phyloP scores from a whole-genome alignment of 1,140 invertebrate genomes.

The Sipha flava region DNA sequence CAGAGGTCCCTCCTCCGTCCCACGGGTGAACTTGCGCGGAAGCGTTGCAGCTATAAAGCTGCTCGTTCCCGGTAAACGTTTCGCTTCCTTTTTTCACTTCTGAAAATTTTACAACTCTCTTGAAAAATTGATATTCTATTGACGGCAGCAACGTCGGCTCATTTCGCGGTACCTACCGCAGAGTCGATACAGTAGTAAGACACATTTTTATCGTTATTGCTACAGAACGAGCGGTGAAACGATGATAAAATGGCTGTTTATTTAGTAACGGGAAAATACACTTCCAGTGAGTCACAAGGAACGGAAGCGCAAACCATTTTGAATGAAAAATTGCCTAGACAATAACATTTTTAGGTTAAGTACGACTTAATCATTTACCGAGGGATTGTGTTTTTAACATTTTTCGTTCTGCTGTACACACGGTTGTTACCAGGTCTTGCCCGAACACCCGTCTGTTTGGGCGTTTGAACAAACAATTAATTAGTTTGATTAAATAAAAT shows the following conservation, averaged over 20 bases:
- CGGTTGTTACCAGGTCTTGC: not conserved
- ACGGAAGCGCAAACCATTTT: not conserved
- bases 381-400: not conserved
- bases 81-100: not conserved
- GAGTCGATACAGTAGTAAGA: too few relatives aligned
- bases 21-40: too few relatives aligned
- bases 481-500: constrained; percentile 14
- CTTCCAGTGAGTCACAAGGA: not conserved
- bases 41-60: too few relatives aligned
- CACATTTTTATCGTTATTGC: not conserved
- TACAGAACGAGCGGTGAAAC: not conserved
- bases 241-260: not conserved
- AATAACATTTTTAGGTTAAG: not conserved
- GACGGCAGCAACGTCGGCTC: too few relatives aligned
- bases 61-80: too few relatives aligned
- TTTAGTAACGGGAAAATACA: not conserved
- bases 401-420: too few relatives aligned
- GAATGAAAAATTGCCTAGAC: not conserved
- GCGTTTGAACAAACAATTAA: constrained; percentile 16
- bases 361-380: not conserved
- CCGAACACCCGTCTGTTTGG: not conserved
- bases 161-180: too few relatives aligned
- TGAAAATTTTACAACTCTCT: not conserved
- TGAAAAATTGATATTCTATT: not conserved
- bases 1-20: too few relatives aligned